A percentile compares a stretch with the other conserved stretches of the same genome.
Evolutionary conservation across 1,140 invertebrate species (phyloP).

Genomic region (Cydia fagiglandana): DNA sequence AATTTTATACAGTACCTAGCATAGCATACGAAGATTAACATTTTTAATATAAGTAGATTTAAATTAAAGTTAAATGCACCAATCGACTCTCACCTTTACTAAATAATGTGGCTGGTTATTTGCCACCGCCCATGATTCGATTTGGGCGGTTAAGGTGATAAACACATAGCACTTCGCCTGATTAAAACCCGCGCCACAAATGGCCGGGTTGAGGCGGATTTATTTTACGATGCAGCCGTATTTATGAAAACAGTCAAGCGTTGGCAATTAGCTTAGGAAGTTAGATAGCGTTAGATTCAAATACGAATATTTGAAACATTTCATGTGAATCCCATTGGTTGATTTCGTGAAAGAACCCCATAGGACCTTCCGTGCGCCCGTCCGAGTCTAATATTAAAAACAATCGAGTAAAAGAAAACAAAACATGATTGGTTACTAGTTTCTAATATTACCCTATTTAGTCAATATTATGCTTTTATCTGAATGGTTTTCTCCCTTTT

Average conservation of each 20-base stretch:
- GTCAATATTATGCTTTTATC: too few relatives aligned
- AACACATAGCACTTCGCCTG: slow-evolving; percentile 65
- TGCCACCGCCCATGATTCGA: slow-evolving; percentile 40
- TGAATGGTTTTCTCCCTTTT: neutral
- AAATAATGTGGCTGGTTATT: slow-evolving; percentile 44
- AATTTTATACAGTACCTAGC: too few relatives aligned
- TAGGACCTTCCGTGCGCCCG: too few relatives aligned
- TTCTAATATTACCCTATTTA: too few relatives aligned
- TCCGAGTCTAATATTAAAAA: too few relatives aligned
- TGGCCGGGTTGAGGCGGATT: slow-evolving; percentile 38
- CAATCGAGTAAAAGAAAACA: too few relatives aligned
- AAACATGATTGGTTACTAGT: too few relatives aligned
- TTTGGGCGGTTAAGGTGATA: slow-evolving; percentile 54
- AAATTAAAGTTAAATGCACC: slow-evolving; percentile 34
- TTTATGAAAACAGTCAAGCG: slow-evolving; percentile 9
- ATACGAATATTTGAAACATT: neutral
- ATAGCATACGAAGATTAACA: too few relatives aligned
- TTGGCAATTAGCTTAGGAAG: slow-evolving; percentile 12
- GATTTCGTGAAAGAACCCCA: too few relatives aligned
- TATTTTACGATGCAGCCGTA: slow-evolving; percentile 43
- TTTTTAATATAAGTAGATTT: neutral
- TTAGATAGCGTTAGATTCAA: neutral
- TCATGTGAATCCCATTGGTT: too few relatives aligned
- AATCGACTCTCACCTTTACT: slow-evolving; percentile 33
- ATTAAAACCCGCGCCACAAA: slow-evolving; percentile 60